A percentile compares a stretch with the other conserved stretches of the same genome.
phyloP scores from a whole-genome alignment of 2,797 vertebrate species.

The Perodicticus potto region DNA sequence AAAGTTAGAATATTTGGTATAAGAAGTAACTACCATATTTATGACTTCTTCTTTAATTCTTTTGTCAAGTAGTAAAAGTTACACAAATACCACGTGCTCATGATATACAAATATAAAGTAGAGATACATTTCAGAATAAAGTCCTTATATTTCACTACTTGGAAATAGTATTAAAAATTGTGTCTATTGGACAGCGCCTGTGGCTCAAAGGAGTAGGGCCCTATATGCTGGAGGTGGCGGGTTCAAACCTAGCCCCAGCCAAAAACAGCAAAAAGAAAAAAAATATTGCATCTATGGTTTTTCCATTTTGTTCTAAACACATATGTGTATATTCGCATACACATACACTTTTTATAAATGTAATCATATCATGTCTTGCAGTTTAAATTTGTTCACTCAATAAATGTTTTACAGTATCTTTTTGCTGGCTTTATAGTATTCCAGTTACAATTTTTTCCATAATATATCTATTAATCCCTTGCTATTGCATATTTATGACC shows the following conservation, averaged over 20 bases:
- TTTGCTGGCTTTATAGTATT: conserved; percentile 7
- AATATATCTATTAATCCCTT: neutral
- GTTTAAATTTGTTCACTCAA: conserved; percentile 18
- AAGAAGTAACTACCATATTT: neutral
- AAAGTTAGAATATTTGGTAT: neutral
- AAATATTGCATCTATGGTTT: neutral
- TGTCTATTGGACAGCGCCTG: neutral
- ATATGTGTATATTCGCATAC: neutral
- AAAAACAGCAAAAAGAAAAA: too few species aligned
- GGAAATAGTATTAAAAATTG: neutral
- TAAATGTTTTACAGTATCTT: neutral
- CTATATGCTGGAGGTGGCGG: too few species aligned
- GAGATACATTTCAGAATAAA: neutral
- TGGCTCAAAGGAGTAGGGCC: too few species aligned
- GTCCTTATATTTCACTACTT: neutral
- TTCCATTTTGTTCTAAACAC: neutral
- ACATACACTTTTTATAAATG: neutral
- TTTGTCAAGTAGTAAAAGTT: conserved; percentile 13
- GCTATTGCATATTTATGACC: neutral
- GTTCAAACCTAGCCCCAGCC: too few species aligned
- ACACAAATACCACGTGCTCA: neutral
- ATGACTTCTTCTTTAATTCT: conserved; percentile 31
- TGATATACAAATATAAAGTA: conserved; percentile 13
- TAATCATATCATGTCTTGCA: neutral
- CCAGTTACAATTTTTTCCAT: neutral